These are phyloP conservation scores for Mobula birostris DNA, from an alignment of 2,113 vertebrate genomes.

Conservation along the genomic window DNA sequence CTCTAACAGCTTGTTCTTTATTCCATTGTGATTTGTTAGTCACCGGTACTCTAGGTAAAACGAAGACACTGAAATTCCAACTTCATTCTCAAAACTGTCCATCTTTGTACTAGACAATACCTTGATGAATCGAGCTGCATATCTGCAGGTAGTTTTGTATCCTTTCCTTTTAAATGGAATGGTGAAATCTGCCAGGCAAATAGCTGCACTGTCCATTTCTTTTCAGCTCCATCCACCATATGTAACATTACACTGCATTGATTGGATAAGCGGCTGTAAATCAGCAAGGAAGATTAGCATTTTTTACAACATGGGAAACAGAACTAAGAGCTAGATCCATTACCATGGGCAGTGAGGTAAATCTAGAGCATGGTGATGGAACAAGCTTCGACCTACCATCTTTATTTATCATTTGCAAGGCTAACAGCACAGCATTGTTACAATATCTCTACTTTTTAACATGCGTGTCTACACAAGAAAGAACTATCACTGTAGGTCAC, in stretches of 20 bases:
- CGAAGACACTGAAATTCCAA: neutral
- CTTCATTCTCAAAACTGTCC: neutral
- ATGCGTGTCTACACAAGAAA: neutral
- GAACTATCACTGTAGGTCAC: neutral
- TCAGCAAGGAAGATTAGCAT: neutral
- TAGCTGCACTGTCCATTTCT: neutral
- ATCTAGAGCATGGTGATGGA: neutral
- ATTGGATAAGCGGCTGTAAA: neutral
- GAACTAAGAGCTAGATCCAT: neutral
- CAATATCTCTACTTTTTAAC: neutral
- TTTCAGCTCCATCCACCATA: neutral
- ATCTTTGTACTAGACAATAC: neutral
- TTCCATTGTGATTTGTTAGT: neutral
- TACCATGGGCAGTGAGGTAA: neutral
- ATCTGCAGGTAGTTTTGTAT: neutral
- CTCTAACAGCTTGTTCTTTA: too few relatives aligned
- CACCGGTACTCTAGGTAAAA: neutral
- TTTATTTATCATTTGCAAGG: neutral
- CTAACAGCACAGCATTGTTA: too few relatives aligned
- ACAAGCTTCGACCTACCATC: neutral
- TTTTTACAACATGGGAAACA: neutral
- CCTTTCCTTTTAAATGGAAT: neutral
- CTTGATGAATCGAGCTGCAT: neutral
- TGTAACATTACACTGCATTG: neutral
- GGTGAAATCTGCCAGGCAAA: neutral